A percentile compares a stretch with the other conserved stretches of the same genome.
Conservation (phyloP, 2,888 invertebrate species). For the Ditylenchus weischeri region DNA sequence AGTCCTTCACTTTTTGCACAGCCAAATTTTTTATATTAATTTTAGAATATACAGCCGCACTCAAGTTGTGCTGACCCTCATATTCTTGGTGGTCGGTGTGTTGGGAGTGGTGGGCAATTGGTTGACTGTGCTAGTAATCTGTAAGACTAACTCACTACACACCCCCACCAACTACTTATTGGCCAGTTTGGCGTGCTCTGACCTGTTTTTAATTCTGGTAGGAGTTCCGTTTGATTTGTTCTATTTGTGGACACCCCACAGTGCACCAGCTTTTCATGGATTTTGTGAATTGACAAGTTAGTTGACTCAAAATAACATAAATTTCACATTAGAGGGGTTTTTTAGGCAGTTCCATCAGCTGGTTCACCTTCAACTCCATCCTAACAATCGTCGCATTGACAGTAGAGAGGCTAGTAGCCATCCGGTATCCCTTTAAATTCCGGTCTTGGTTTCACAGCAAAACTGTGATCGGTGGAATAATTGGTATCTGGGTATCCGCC, state of each 20-base stretch:
- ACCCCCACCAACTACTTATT: constrained; percentile 57
- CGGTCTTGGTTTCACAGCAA: constrained; percentile 29
- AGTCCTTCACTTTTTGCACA: too few relatives aligned
- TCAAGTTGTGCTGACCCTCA: constrained; percentile 36
- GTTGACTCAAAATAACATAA: neutral
- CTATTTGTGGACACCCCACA: constrained; percentile 43
- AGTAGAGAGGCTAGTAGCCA: constrained; percentile 53
- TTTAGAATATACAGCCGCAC: neutral
- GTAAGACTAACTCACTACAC: constrained; percentile 46
- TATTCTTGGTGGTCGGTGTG: constrained; percentile 50
- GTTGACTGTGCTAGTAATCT: constrained; percentile 45
- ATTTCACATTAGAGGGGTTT: neutral
- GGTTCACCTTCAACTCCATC: constrained; percentile 56
- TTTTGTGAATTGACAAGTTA: constrained; percentile 51
- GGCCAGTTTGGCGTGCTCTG: constrained; percentile 52
- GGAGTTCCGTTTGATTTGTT: constrained; percentile 56
- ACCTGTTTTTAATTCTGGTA: constrained; percentile 47
- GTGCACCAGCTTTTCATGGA: constrained; percentile 43
- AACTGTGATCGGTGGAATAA: constrained; percentile 42
- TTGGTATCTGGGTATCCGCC: constrained; percentile 48
- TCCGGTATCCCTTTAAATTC: constrained; percentile 53
- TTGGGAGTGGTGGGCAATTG: constrained; percentile 53
- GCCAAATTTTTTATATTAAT: too few relatives aligned
- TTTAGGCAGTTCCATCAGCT: constrained; percentile 41
- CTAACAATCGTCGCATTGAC: constrained; percentile 53